Evolutionary conservation across 2,888 invertebrate genomes (phyloP).

Genomic region (Nomada ruficornis): DNA sequence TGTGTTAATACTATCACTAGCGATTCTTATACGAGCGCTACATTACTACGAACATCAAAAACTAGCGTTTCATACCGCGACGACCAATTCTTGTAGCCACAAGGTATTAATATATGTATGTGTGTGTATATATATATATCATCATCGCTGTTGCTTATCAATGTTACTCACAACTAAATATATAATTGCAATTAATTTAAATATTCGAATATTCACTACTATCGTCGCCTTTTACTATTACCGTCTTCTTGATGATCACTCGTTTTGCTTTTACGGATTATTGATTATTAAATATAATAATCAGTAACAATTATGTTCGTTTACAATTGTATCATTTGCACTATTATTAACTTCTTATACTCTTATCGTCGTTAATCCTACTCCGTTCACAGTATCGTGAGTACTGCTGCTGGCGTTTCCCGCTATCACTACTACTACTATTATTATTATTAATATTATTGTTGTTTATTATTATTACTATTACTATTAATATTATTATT

Average conservation of each 20-base stretch:
- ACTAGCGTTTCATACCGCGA: conserved; percentile 8
- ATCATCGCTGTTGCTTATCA: conserved; percentile 36
- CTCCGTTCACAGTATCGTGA: conserved; percentile 17
- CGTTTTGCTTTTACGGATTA: conserved; percentile 53
- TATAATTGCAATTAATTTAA: conserved; percentile 41
- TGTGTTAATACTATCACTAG: conserved; percentile 36
- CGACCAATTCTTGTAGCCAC: conserved; percentile 9
- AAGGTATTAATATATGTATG: neutral
- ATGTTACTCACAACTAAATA: conserved; percentile 34
- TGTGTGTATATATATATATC: too few relatives aligned
- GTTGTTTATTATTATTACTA: conserved; percentile 26
- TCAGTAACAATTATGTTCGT: conserved; percentile 43
- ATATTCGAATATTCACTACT: conserved; percentile 42
- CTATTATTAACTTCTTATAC: conserved; percentile 38
- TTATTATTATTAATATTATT: conserved; percentile 7
- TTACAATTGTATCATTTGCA: conserved; percentile 15
- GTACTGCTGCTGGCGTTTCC: conserved; percentile 27
- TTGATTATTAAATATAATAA: conserved; percentile 46
- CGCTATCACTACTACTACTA: conserved; percentile 29
- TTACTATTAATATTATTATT: conserved; percentile 6
- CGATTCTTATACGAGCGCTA: conserved; percentile 35
- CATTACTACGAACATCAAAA: conserved; percentile 16
- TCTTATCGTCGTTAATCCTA: conserved; percentile 45
- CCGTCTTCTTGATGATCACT: conserved; percentile 50
- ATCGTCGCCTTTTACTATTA: conserved; percentile 37